Evolutionary conservation across 2,888 invertebrate genomes (phyloP).

Genomic region (Pachymerium ferrugineum): DNA sequence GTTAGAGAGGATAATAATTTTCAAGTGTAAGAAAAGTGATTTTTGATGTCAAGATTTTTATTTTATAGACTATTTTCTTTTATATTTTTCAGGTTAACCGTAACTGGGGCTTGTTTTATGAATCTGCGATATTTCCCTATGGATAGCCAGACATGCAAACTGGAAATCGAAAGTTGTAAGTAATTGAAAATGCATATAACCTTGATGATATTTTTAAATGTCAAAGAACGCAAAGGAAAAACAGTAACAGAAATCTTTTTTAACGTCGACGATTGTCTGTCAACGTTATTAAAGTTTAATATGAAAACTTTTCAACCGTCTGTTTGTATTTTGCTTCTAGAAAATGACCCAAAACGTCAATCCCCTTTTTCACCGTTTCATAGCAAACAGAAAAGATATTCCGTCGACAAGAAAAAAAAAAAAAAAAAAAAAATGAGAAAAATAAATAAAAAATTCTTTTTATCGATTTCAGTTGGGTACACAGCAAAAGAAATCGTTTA

Average conservation of each 20-base stretch:
- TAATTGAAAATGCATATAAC: not conserved
- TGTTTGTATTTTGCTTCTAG: too few species aligned
- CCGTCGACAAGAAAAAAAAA: not conserved
- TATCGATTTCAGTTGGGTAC: constrained; percentile 28
- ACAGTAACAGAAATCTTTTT: too few species aligned
- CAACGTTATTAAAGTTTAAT: too few species aligned
- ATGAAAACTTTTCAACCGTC: too few species aligned
- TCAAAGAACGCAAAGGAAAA: not conserved
- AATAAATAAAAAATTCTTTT: not conserved
- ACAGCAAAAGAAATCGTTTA: constrained; percentile 23
- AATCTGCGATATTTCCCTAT: constrained; percentile 31
- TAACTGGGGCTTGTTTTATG: constrained; percentile 31
- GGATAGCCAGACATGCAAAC: constrained; percentile 29
- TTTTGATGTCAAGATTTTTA: not conserved
- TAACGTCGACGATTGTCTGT: too few species aligned
- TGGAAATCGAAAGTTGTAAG: constrained; percentile 33
- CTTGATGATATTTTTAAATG: not conserved
- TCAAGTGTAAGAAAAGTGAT: not conserved
- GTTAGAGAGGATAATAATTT: not conserved
- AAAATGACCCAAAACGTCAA: too few species aligned
- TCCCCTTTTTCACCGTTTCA: too few species aligned
- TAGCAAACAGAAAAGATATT: too few species aligned
- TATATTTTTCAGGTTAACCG: constrained; percentile 29
- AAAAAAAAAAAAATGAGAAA: not conserved
- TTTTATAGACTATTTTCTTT: too few species aligned